Evolutionary conservation across 1,140 invertebrate genomes (phyloP), one percentile per base, ranked within the genome.

Genomic region (Tetranychus cinnabarinus): DNA sequence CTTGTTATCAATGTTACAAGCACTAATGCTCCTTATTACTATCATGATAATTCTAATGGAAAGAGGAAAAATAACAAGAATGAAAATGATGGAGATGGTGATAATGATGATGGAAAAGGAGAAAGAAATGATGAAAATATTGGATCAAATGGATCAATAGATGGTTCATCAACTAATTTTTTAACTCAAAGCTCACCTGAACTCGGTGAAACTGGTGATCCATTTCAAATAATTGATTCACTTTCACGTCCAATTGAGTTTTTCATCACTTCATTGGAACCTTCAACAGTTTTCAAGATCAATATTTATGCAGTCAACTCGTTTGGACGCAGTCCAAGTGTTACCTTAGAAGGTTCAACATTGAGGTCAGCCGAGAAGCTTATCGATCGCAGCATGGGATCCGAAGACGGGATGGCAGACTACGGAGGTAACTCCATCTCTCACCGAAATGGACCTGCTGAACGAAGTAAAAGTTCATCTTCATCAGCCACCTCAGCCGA

Each of bases 291-390:
- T 42, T 64, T 58, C 37, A 37, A 56, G 7, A 46, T 62, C 1
- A 55, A 57, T 57, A 50, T 64, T 5, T 64, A 61, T 59, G 59
- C 63, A 33, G 23, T 36, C 13, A 64, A 64, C 47, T 35, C 54
- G 3, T 57, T 58, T 45, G 63, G 63, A 35, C 56, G 42, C 5
- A 61, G 59, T 58, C 42, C 61, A 39, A 42, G 50, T 13, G 48
- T 57, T 15, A 58, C 46, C 35, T 35, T 64, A 1, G 42, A 47
- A 39, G 63, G 35, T 6, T 42, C 46, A 58, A 64, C 63, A 31
- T 47, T 64, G 45, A 36, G 63, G 10, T 34, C 62, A 47, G 63
- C 63, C 3, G 63, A 64, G 42, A 57, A 52, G 45, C 50, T 62
- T 10, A 33, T 64, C 31, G 60, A 64, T 48, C 13, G 39, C 23